Conservation (phyloP, 2,797 vertebrate species). For the Xenopus petersii region DNA sequence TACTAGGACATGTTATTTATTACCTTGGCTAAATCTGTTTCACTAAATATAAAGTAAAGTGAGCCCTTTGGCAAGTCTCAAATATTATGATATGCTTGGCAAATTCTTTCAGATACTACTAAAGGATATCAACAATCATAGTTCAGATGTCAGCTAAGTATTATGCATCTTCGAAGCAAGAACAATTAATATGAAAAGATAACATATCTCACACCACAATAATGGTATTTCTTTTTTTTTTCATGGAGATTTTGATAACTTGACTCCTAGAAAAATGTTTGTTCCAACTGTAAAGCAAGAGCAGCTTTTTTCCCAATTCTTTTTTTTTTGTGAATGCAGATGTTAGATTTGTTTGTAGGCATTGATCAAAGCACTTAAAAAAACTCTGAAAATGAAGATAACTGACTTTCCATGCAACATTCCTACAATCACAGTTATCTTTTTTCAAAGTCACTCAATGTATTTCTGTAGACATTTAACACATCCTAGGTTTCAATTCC, state of each 20-base stretch:
- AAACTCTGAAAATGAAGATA: background rate
- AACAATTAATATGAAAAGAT: constrained; percentile 46
- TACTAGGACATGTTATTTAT: constrained; percentile 31
- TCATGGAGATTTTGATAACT: constrained; percentile 25
- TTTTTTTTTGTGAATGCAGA: background rate
- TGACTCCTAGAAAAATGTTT: constrained; percentile 12
- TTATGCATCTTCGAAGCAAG: constrained; percentile 37
- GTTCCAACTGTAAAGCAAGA: constrained; percentile 9
- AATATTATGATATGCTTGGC: too few relatives aligned
- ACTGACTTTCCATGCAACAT: constrained; percentile 9
- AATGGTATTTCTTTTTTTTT: constrained; percentile 35
- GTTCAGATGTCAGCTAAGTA: constrained; percentile 45
- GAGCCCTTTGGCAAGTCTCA: constrained; percentile 33
- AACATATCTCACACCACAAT: constrained; percentile 38
- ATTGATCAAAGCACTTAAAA: constrained; percentile 24
- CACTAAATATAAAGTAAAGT: constrained; percentile 46
- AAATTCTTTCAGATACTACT: constrained; percentile 39
- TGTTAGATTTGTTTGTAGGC: constrained; percentile 29
- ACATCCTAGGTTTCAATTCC: constrained; percentile 16
- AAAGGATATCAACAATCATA: constrained; percentile 40
- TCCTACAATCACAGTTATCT: constrained; percentile 9
- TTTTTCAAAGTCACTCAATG: constrained; percentile 29
- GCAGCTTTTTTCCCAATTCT: constrained; percentile 12
- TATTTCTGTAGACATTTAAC: constrained; percentile 10
- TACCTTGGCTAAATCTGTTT: constrained; percentile 37